Base-by-base conservation (phyloP, 1,140 invertebrate genomes). In the Heliconius melpomene region DNA sequence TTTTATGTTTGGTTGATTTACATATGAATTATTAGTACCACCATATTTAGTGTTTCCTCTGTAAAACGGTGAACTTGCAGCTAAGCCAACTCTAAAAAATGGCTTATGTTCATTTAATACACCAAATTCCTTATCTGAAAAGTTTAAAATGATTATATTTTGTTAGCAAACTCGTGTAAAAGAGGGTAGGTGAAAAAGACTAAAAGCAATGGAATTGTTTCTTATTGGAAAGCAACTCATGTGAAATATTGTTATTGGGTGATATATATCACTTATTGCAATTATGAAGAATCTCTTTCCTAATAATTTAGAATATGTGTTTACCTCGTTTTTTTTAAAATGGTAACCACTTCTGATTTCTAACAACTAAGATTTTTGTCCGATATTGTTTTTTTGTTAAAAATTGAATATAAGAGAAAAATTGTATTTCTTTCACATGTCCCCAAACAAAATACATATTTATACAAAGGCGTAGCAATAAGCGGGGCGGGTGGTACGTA, bases 21-120 rank as follows among this genome's bases (percentile, higher is more conserved):
- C 93, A 77, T 94, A 95, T 77, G 96, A 96, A 3, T 96, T 96
- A 60, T 97, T 96, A 54, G 97, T 96, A 71, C 98, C 98, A 38
- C 98, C 98, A 93, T 97, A 98, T 70, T 95, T 96, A 3, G 97
- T 98, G 83, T 95, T 96, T n/a, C 97, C 97, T 82, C 95, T 95
- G 89, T 98, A 98, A 90, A 98, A 98, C 50, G 97, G 96, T 16
- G 97, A 96, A 26, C 60, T 66, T 6, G 60, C 60, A 66, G 60
- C 60, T 29, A 66, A 66, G 23, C 60, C 60, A 66, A 66, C 16
- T 29, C 60, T 66, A 66, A 66, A 66, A 29, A 66, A 66, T 16
- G 60, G 60, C 60, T 66, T 66, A 29, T 66, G 60, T 29, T 66
- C 60, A 66, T 66, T 66, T 66, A 66, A 29, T 66, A 66, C 60